phyloP scores from a whole-genome alignment of 2,113 vertebrate species.

The Chunga burmeisteri region DNA sequence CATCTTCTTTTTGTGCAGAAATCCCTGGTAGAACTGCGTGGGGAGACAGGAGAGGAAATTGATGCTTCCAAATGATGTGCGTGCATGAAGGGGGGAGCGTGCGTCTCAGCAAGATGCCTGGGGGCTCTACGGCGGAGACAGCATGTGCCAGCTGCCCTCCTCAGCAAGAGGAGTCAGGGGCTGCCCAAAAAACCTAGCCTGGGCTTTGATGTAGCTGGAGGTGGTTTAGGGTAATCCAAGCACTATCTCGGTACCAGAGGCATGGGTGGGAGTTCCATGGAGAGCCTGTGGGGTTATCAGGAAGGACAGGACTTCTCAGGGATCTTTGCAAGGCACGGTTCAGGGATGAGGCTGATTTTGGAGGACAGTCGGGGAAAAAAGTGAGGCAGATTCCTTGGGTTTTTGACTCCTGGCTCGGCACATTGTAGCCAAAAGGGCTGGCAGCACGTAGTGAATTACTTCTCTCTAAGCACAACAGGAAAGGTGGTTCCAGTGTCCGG shows the following conservation, averaged over 20 bases:
- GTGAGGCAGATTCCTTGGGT: not conserved
- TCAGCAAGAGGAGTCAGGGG: not conserved
- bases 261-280: not conserved
- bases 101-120: not conserved
- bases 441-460: not conserved
- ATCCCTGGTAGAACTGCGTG: not conserved
- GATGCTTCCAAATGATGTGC: not conserved
- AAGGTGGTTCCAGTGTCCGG: not conserved
- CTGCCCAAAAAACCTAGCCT: not conserved
- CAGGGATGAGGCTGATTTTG: not conserved
- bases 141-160: not conserved
- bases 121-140: not conserved
- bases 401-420: too few relatives aligned
- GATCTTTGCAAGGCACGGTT: not conserved
- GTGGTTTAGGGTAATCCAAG: not conserved
- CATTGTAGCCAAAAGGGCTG: not conserved
- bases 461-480: not conserved
- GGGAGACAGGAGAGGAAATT: not conserved
- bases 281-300: not conserved
- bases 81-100: not conserved
- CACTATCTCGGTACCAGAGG: too few relatives aligned
- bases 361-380: not conserved
- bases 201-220: not conserved
- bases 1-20: conserved; percentile 23
- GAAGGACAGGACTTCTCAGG: not conserved